Evolutionary conservation across 2,888 invertebrate species (phyloP).

Genomic region (Stegophylla sp.): DNA sequence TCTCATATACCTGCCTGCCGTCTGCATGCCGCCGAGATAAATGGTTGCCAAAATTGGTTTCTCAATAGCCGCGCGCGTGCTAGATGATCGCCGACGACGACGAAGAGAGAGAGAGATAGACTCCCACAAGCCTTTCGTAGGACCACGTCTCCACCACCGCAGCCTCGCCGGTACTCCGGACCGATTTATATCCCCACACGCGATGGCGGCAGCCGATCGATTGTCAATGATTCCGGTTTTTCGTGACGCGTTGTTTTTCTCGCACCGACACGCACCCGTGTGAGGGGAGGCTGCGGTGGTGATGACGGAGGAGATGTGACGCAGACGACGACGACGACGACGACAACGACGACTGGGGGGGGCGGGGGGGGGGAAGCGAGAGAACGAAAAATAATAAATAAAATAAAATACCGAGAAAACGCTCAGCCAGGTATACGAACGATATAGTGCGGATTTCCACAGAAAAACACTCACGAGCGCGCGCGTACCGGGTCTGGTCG

Average conservation of each 20-base stretch:
- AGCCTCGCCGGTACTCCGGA: too few relatives aligned
- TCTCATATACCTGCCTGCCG: too few relatives aligned
- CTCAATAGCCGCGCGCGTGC: conserved; percentile 50
- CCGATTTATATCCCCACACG: conserved; percentile 35
- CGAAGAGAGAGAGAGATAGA: conserved; percentile 42
- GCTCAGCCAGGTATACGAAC: conserved; percentile 24
- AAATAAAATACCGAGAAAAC: conserved; percentile 5
- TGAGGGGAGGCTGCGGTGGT: too few relatives aligned
- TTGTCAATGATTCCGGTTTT: conserved; percentile 50
- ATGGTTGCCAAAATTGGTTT: conserved; percentile 45
- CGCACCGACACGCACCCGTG: too few relatives aligned
- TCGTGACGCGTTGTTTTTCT: conserved; percentile 16
- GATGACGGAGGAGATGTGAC: too few relatives aligned
- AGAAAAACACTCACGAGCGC: background rate
- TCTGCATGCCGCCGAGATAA: conserved; percentile 24
- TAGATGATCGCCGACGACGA: conserved; percentile 49
- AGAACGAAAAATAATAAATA: background rate
- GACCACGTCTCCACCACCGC: too few relatives aligned
- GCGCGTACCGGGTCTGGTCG: conserved; percentile 3
- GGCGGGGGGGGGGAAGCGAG: background rate
- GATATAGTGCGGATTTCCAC: background rate
- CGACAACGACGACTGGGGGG: too few relatives aligned
- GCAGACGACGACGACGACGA: too few relatives aligned
- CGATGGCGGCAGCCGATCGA: background rate
- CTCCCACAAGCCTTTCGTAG: conserved; percentile 16